Evolutionary conservation across 2,113 vertebrate genomes (phyloP), one percentile per base, ranked within the genome.

Genomic region (Cairina moschata): DNA sequence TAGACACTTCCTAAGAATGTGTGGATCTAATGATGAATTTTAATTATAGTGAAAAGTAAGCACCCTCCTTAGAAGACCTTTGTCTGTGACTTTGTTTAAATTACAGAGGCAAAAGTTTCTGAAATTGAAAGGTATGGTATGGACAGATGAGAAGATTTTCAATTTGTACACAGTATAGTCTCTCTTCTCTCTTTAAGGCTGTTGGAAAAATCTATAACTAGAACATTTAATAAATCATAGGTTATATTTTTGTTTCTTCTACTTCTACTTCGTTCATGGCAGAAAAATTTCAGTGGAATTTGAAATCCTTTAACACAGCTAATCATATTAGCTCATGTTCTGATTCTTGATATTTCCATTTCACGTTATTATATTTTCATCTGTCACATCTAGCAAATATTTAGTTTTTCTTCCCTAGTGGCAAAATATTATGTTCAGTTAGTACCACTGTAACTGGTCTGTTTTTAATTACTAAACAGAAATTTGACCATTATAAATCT

Each of bases 41-140:
- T 62, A 92, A 94, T 80, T 73, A 76, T 1, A 91, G 67, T 29
- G 25, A 88, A 91, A 85, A 69, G 36, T 48, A 79, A 96, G 62
- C 9, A 63, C 29, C 29, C 36, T 14, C 13, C 40, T 60, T 20
- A 28, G 23, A 46, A 78, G 26, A 62, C n/a, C 17, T 66, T 81
- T 66, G 32, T 8, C 29, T 73, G 17, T 65, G 44, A 69, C 31
- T 54, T 68, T 89, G 8, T 68, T 44, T 13, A 76, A 93, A 92
- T 72, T 93, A 81, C 56, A 94, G 91, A 76, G 63, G 65, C 7
- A 90, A 81, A 81, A 80, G 32, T 62, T 91, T 94, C 73, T 82
- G 50, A 95, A 95, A 91, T 95, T 80, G 90, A 86, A 96, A 84
- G 78, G 36, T 42, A 22, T 1, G 2, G 4, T 95, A 54, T 88